Evolutionary conservation across 2,113 vertebrate species (phyloP), one percentile per base, ranked within the genome.

Genomic region (Psophia crepitans): DNA sequence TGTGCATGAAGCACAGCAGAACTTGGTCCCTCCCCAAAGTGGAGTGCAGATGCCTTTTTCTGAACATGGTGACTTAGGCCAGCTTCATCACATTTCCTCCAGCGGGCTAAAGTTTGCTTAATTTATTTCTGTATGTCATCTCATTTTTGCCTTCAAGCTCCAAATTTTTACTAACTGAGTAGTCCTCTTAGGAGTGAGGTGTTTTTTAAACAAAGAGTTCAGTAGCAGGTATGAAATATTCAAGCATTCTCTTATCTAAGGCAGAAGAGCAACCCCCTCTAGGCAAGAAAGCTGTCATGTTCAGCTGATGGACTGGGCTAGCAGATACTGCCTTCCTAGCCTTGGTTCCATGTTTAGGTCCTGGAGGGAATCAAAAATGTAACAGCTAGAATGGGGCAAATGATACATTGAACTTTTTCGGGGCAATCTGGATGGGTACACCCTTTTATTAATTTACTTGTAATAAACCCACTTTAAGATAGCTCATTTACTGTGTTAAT

Each of bases 91-190:
- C 41, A 8, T 32, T 74, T 85, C 63, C 43, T 93, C 48, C 48
- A 4, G 32, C 24, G 53, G 53, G 28, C 35, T 89, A 17, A 82
- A 79, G 12, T 88, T 91, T 70, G 27, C 70, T 85, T 79, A 57
- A 79, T 96, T 96, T 90, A 85, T 79, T 93, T 35, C 41, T 43
- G 33, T 60, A 14, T n/a, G 54, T 81, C 8, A 37, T 60, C 39
- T 78, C 24, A 44, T 69, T 89, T 96, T 91, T 95, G 63, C 87
- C 87, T 94, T 84, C 46, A 76, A 77, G 77, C 61, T 95, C 46
- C 24, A 12, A 35, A 1, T 73, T 89, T 95, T 93, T 89, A 57
- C 41, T 87, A 91, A 43, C 49, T 76, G 51, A 92, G 58, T 32
- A 75, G 20, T 65, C 24, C 35, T 81, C 51, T 68, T 90, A 70